These are phyloP conservation scores for Dryoscopus gambensis DNA, from an alignment of 2,113 vertebrate species.

Conservation along the genomic window DNA sequence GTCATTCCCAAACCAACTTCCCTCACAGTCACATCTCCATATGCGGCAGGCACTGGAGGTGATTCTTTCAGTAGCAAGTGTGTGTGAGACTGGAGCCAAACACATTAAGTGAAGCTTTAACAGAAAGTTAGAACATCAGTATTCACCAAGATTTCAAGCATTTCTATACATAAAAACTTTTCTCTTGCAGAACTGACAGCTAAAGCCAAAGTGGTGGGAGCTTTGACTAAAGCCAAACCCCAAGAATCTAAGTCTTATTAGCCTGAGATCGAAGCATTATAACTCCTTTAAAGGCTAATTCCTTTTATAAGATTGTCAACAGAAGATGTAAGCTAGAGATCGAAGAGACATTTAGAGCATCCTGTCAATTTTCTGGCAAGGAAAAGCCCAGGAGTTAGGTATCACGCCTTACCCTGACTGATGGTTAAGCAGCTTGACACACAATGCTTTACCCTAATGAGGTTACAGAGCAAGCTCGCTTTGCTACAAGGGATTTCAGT, in stretches of 20 bases:
- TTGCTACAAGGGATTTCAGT: background rate
- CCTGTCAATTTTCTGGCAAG: background rate
- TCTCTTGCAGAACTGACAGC: background rate
- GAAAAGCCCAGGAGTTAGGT: background rate
- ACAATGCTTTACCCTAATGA: background rate
- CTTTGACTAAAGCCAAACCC: background rate
- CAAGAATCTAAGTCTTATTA: background rate
- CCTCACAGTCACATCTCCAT: background rate
- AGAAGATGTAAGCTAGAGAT: background rate
- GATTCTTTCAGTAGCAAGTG: background rate
- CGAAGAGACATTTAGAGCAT: background rate
- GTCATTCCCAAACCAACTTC: background rate
- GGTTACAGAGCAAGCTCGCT: background rate
- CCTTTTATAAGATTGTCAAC: background rate
- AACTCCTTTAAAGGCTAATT: background rate
- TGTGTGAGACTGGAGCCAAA: background rate
- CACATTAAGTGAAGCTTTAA: background rate
- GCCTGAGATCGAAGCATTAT: background rate
- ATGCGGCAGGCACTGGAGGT: background rate
- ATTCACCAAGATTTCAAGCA: background rate
- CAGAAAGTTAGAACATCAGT: background rate
- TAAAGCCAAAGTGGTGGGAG: slow-evolving; percentile 41
- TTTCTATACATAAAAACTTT: background rate
- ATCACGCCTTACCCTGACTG: background rate
- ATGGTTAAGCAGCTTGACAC: background rate